These are phyloP conservation scores for Pogona vitticeps DNA, from an alignment of 2,113 vertebrate species.

Conservation along the genomic window DNA sequence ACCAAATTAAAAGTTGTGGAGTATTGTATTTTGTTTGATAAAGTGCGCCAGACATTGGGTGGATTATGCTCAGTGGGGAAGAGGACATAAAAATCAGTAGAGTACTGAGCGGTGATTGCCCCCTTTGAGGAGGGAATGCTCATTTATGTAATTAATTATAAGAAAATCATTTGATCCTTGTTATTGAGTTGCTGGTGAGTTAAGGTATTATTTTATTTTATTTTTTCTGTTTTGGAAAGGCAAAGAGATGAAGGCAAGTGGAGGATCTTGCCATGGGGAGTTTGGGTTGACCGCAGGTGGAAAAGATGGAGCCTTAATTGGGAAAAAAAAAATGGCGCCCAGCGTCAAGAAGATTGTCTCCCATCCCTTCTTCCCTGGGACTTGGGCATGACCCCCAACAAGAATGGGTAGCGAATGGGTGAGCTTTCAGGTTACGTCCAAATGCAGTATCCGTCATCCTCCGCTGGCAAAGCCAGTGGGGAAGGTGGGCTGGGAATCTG, in stretches of 20 bases:
- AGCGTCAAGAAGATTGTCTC: too few relatives aligned
- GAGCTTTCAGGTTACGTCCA: too few relatives aligned
- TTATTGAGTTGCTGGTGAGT: not conserved
- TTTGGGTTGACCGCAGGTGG: too few relatives aligned
- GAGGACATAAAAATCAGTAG: not conserved
- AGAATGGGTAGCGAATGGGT: too few relatives aligned
- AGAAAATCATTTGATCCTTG: not conserved
- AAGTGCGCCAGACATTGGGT: not conserved
- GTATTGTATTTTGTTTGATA: not conserved
- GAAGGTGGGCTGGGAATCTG: too few relatives aligned
- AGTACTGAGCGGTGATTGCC: not conserved
- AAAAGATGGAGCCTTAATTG: too few relatives aligned
- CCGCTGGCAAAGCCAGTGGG: too few relatives aligned
- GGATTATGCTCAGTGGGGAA: not conserved
- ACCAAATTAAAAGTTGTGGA: conserved; percentile 14
- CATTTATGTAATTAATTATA: not conserved
- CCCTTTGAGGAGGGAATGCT: not conserved
- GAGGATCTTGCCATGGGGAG: not conserved
- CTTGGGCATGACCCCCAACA: too few relatives aligned
- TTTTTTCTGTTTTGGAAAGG: not conserved
- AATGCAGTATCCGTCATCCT: too few relatives aligned
- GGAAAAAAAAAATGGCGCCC: too few relatives aligned
- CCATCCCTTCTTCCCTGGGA: too few relatives aligned
- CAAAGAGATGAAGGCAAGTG: not conserved
- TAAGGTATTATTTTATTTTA: not conserved